phyloP scores from a whole-genome alignment of 1,140 invertebrate genomes.

The Drosophila punjabiensis region DNA sequence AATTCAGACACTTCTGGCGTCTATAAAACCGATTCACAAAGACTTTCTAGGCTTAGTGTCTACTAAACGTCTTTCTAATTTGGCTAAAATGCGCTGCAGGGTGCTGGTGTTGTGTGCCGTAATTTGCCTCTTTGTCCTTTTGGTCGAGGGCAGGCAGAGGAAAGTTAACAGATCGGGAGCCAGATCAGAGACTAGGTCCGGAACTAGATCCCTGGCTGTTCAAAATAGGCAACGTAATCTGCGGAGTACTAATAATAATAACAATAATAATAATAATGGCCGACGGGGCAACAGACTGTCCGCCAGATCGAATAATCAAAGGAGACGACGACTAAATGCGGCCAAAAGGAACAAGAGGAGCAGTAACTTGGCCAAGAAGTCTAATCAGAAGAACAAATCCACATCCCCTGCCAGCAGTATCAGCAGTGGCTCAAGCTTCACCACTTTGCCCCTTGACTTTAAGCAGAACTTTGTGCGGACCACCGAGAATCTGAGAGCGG shows the following conservation, averaged over 20 bases:
- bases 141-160: constrained; percentile 34
- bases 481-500: constrained; percentile 26
- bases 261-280: constrained; percentile 1
- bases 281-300: not conserved
- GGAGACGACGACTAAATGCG: constrained; percentile 6
- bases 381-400: not conserved
- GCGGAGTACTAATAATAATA: not conserved
- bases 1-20: not conserved
- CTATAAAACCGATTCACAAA: constrained; percentile 35
- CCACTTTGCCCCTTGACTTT: constrained; percentile 31
- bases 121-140: constrained; percentile 32
- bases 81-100: constrained; percentile 29
- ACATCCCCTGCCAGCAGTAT: not conserved
- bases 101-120: constrained; percentile 29
- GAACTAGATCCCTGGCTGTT: constrained; percentile 10
- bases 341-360: constrained; percentile 14
- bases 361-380: constrained; percentile 5
- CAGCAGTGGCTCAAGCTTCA: constrained; percentile 3
- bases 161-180: not conserved
- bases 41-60: constrained; percentile 24
- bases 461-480: constrained; percentile 38
- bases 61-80: constrained; percentile 5
- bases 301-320: constrained; percentile 3
- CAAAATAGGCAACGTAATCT: not conserved
- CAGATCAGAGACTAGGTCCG: not conserved